These are phyloP conservation scores for Monochamus saltuarius DNA, from an alignment of 1,140 invertebrate species.

Conservation along the genomic window DNA sequence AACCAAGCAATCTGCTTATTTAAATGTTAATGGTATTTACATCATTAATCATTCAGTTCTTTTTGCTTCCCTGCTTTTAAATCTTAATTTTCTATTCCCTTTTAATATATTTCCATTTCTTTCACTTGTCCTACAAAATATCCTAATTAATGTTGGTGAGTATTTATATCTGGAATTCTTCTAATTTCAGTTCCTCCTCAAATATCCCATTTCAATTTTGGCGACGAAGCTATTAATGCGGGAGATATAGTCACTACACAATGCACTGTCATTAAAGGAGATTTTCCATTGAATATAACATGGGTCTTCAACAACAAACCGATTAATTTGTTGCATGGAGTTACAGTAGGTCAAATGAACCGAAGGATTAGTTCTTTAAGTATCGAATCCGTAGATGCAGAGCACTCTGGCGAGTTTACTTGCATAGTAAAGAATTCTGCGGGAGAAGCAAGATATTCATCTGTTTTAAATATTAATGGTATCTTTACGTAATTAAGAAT, in stretches of 20 bases:
- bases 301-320: constrained; percentile 56
- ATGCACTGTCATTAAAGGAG: constrained; percentile 74
- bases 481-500: no score
- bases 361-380: constrained; percentile 60
- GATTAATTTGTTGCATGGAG: constrained; percentile 46
- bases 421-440: constrained; percentile 63
- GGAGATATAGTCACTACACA: constrained; percentile 70
- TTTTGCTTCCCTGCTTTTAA: no score
- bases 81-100: no score
- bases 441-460: constrained; percentile 40
- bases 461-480: no score
- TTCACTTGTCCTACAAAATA: no score
- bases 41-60: constrained; percentile 2
- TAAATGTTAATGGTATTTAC: constrained; percentile 63
- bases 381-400: constrained; percentile 59
- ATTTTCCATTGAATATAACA: constrained; percentile 69
- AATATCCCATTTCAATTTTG: constrained; percentile 51
- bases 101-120: no score
- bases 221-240: constrained; percentile 65
- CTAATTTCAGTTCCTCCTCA: constrained; percentile 38
- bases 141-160: no score
- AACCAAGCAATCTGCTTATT: constrained; percentile 60
- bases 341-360: constrained; percentile 53
- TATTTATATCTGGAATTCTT: no score
- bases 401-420: constrained; percentile 64